Percentiles rank a stretch among this genome's conserved stretches.
Evolutionary conservation across 2,888 invertebrate species (phyloP).

Genomic region (Acanthoscelides obtectus): DNA sequence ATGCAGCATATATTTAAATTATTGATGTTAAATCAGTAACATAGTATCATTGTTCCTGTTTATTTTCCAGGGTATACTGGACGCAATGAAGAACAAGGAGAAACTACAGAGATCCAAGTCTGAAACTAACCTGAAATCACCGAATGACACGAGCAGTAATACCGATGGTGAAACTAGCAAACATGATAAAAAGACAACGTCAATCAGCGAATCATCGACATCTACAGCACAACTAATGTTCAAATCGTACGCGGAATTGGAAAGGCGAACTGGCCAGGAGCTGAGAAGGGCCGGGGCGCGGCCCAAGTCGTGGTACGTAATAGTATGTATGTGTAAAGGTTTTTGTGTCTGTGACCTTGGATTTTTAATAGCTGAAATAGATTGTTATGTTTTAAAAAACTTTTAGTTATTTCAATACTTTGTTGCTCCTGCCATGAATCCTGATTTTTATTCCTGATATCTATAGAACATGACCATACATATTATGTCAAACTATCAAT

Average conservation of each 20-base stretch:
- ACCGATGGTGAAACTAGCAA: slow-evolving; percentile 32
- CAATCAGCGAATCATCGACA: slow-evolving; percentile 58
- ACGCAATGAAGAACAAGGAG: slow-evolving; percentile 94
- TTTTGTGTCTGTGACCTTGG: too few species aligned
- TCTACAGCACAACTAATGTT: slow-evolving; percentile 56
- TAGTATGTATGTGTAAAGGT: too few species aligned
- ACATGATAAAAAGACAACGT: slow-evolving; percentile 49
- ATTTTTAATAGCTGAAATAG: too few species aligned
- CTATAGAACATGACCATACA: too few species aligned
- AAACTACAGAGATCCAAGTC: slow-evolving; percentile 90
- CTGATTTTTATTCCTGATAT: too few species aligned
- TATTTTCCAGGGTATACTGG: slow-evolving; percentile 54
- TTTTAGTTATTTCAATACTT: too few species aligned
- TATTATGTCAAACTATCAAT: too few species aligned
- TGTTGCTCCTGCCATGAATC: too few species aligned
- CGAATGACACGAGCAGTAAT: slow-evolving; percentile 34
- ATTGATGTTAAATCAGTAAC: too few species aligned
- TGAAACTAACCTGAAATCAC: slow-evolving; percentile 80
- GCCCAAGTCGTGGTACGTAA: slow-evolving; percentile 58
- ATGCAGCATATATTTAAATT: too few species aligned
- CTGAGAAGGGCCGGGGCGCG: slow-evolving; percentile 41
- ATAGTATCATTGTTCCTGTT: not conserved
- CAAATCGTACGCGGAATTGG: slow-evolving; percentile 27
- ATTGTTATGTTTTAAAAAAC: too few species aligned
- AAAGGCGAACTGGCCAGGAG: slow-evolving; percentile 33